Conservation (phyloP, 2,888 invertebrate species). For the Agrotis puta region DNA sequence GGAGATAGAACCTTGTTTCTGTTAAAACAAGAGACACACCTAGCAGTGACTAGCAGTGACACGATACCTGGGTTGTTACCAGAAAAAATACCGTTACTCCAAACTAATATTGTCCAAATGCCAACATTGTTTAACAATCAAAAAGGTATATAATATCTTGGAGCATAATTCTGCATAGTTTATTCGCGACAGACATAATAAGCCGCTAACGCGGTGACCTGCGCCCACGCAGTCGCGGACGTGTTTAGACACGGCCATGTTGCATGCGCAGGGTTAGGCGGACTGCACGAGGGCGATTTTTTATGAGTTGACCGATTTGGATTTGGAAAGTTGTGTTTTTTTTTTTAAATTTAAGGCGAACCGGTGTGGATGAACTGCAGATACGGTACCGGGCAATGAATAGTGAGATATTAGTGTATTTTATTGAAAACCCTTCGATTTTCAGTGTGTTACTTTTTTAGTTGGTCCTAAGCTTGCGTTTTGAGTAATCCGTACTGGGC, state of each 20-base stretch:
- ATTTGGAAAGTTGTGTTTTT: neutral
- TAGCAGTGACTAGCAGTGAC: neutral
- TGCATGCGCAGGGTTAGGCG: constrained; percentile 63
- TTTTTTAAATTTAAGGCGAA: neutral
- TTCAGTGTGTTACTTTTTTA: neutral
- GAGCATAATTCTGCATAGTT: constrained; percentile 65
- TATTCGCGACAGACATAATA: constrained; percentile 75
- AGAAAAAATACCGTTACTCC: constrained; percentile 15
- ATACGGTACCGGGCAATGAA: neutral
- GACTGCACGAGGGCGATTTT: constrained; percentile 38
- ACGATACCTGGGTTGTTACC: neutral
- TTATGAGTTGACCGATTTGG: constrained; percentile 22
- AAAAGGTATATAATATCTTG: constrained; percentile 48
- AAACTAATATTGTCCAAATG: constrained; percentile 16
- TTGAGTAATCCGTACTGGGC: too few species aligned
- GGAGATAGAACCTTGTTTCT: neutral
- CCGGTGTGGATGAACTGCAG: neutral
- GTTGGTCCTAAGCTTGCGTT: too few species aligned
- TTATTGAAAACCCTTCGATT: neutral
- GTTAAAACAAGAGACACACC: constrained; percentile 1
- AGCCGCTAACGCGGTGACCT: constrained; percentile 77
- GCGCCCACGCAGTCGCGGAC: constrained; percentile 77
- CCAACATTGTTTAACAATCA: constrained; percentile 46
- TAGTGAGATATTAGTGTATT: neutral
- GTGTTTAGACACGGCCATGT: constrained; percentile 67